Evolutionary conservation across 2,797 vertebrate genomes (phyloP).

Genomic region (Darevskia mixta): DNA sequence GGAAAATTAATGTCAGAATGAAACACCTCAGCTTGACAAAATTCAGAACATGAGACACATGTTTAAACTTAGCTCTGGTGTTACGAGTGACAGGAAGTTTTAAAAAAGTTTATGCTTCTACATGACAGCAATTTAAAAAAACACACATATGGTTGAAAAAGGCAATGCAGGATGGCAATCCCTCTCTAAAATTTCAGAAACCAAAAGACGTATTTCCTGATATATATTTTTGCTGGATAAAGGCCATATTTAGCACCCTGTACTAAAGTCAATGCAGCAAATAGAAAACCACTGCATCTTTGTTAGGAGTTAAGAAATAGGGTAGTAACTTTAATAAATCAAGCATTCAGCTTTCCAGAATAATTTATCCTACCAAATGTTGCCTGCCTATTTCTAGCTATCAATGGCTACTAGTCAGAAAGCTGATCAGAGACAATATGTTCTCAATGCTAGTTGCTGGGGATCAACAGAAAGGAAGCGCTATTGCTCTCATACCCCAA

Average conservation of each 20-base stretch:
- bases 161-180: not conserved
- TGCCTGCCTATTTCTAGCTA: not conserved
- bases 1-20: not conserved
- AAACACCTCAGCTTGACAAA: not conserved
- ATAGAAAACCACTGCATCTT: not conserved
- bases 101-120: conserved; percentile 14
- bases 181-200: not conserved
- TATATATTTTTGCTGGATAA: not conserved
- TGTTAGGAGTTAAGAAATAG: not conserved
- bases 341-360: not conserved
- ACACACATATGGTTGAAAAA: not conserved
- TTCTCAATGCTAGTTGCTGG: no score
- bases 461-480: no score
- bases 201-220: not conserved
- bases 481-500: no score
- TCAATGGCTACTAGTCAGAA: no score
- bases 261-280: not conserved
- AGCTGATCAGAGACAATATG: no score
- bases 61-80: conserved; percentile 9
- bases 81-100: not conserved
- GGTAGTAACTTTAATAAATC: not conserved
- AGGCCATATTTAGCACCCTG: not conserved
- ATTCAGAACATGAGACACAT: not conserved
- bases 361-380: not conserved
- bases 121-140: not conserved